A percentile compares a stretch with the other conserved stretches of the same genome.
Conservation (phyloP, 2,888 invertebrate genomes). For the Amphipoea oculea region DNA sequence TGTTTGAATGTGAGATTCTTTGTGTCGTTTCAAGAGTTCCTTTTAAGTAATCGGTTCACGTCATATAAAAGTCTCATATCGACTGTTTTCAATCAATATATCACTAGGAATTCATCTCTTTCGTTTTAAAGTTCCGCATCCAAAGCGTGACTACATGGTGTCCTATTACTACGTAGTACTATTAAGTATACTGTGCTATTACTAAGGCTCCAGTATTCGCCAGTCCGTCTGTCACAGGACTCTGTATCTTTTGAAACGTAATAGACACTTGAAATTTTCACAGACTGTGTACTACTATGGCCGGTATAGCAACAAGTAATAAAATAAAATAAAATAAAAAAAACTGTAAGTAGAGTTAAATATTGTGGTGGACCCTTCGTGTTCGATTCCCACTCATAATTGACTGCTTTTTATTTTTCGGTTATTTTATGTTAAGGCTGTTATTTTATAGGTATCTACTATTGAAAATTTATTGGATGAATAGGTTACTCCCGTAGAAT, state of each 20-base stretch:
- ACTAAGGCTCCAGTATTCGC: not conserved
- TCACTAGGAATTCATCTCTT: not conserved
- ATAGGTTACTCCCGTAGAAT: not conserved
- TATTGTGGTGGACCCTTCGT: not conserved
- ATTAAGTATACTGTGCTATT: too few species aligned
- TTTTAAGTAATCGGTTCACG: slow-evolving; percentile 5
- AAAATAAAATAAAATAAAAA: not conserved
- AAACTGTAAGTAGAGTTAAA: not conserved
- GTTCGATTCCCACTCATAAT: not conserved
- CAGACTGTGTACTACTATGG: not conserved
- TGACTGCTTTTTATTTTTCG: not conserved
- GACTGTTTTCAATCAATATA: slow-evolving; percentile 21
- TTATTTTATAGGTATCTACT: not conserved
- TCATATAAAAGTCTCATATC: slow-evolving; percentile 11
- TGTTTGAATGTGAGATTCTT: slow-evolving; percentile 10
- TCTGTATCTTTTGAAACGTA: not conserved
- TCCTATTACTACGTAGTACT: not conserved
- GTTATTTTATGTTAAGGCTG: not conserved
- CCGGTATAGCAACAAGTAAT: not conserved
- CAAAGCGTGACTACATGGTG: not conserved
- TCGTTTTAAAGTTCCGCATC: not conserved
- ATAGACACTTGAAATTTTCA: not conserved
- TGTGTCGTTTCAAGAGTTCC: not conserved
- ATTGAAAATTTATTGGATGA: not conserved
- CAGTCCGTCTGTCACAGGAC: not conserved